Conservation (phyloP, 2,797 vertebrate species). For the Sphenopsis melanotis region DNA sequence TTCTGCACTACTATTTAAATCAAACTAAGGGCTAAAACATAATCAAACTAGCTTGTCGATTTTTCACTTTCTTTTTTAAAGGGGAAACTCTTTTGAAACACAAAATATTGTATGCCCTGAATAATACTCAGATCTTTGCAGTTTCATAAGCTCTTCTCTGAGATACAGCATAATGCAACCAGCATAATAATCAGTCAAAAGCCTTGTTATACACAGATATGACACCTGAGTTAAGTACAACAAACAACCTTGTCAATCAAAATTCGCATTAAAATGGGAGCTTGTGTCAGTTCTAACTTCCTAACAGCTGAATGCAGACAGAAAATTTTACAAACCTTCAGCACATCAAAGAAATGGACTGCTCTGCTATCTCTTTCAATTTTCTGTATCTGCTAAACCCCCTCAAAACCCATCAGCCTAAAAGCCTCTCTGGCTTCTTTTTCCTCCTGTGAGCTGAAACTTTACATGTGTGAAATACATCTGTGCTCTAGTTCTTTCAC, state of each 20-base stretch:
- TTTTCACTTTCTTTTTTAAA: not conserved
- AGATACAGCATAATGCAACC: not conserved
- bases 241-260: not conserved
- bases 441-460: not conserved
- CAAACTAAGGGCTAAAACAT: not conserved
- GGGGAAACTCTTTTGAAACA: not conserved
- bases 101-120: not conserved
- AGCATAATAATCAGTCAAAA: not conserved
- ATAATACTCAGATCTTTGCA: not conserved
- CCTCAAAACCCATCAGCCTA: not conserved
- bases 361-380: not conserved
- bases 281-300: not conserved
- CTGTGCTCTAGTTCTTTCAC: not conserved
- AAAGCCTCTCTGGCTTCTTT: not conserved
- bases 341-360: not conserved
- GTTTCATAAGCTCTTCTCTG: not conserved
- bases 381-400: not conserved
- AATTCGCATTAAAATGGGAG: not conserved
- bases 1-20: not conserved
- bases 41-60: not conserved
- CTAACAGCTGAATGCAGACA: not conserved
- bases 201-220: not conserved
- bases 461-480: not conserved
- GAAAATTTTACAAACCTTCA: not conserved
- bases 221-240: not conserved